Conservation (phyloP, 2,797 vertebrate species). For the Luscinia megarhynchos region DNA sequence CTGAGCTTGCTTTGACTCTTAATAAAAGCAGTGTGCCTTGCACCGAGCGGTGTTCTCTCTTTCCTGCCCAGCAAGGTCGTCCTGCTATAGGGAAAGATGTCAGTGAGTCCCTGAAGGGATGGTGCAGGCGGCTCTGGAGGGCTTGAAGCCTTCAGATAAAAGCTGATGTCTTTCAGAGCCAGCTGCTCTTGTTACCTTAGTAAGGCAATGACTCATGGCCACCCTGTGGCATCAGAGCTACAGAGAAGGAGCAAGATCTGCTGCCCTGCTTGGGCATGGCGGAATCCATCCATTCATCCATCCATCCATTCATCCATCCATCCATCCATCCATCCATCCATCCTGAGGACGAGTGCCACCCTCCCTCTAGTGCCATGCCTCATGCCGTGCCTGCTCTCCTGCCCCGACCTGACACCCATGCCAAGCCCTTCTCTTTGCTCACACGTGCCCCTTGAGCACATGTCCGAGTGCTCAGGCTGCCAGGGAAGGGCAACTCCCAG, state of each 20-base stretch:
- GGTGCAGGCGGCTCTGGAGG: fast-evolving
- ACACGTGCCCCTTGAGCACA: fast-evolving
- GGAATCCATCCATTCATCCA: neutral
- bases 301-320: neutral
- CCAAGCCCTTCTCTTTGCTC: neutral
- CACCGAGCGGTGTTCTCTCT: fast-evolving
- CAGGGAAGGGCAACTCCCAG: neutral
- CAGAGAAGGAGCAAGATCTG: neutral
- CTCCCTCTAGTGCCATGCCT: neutral
- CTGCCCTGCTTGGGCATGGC: neutral
- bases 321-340: neutral
- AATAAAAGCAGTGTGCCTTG: neutral
- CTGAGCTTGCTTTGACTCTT: neutral
- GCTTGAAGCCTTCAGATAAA: neutral
- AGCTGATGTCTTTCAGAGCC: neutral
- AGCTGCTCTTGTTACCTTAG: neutral
- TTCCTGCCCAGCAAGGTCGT: fast-evolving
- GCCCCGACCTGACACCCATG: neutral
- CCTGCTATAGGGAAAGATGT: neutral
- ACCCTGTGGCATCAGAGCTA: fast-evolving
- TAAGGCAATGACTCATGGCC: neutral
- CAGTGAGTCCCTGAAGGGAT: neutral
- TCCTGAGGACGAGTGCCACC: neutral
- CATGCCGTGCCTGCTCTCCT: neutral
- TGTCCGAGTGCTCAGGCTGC: fast-evolving